Evolutionary conservation across 2,888 invertebrate genomes (phyloP).

Genomic region (Dryomyza anilis): DNA sequence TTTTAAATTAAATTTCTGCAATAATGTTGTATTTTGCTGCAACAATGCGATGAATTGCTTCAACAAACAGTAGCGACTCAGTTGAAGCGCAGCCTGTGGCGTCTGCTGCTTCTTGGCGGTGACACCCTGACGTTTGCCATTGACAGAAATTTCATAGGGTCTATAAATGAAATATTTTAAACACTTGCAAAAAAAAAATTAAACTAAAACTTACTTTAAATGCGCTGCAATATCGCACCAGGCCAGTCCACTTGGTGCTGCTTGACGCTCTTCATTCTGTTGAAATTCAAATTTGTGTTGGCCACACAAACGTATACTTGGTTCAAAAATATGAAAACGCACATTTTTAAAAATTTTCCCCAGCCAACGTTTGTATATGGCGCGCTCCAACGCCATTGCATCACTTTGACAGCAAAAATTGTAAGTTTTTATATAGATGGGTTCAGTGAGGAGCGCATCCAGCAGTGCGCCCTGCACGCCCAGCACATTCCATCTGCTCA

Average conservation of each 20-base stretch:
- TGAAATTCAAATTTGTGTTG: conserved; percentile 58
- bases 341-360: conserved; percentile 26
- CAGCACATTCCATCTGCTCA: conserved; percentile 84
- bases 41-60: conserved; percentile 62
- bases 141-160: conserved; percentile 72
- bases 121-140: conserved; percentile 78
- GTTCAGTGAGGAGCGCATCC: conserved; percentile 68
- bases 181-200: background rate
- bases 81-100: conserved; percentile 62
- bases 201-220: conserved; percentile 46
- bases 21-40: conserved; percentile 47
- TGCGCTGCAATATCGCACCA: conserved; percentile 65
- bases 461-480: conserved; percentile 86
- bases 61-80: conserved; percentile 66
- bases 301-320: conserved; percentile 43
- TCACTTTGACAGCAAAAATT: conserved; percentile 74
- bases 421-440: conserved; percentile 73
- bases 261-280: conserved; percentile 56
- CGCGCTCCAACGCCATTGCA: conserved; percentile 65
- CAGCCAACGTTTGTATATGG: conserved; percentile 62
- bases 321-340: conserved; percentile 42
- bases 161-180: conserved; percentile 62
- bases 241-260: conserved; percentile 68
- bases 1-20: conserved; percentile 29
- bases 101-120: conserved; percentile 68